Evolutionary conservation across 2,797 vertebrate species (phyloP).

Genomic region (Trachops cirrhosus): DNA sequence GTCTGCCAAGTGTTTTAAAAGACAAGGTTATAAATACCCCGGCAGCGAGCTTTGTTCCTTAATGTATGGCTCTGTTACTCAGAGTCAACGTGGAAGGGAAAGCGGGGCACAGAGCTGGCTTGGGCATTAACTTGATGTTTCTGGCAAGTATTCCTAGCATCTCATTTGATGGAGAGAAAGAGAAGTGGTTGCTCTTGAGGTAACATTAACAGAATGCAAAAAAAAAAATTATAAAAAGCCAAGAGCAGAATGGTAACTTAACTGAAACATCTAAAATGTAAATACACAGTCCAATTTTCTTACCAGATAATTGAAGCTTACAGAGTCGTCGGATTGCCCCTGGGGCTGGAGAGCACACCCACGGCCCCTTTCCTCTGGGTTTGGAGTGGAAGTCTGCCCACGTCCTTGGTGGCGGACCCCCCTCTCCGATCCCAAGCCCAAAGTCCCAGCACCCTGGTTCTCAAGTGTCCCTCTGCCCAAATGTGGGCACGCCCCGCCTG

Average conservation of each 20-base stretch:
- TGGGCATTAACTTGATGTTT: slow-evolving; percentile 70
- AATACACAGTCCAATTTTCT: slow-evolving; percentile 45
- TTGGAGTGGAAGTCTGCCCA: neutral
- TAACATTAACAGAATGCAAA: slow-evolving; percentile 31
- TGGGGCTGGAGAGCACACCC: neutral
- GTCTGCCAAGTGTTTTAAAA: slow-evolving; percentile 85
- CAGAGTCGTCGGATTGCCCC: neutral
- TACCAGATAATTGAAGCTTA: neutral
- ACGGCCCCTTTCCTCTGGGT: neutral
- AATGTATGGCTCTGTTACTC: slow-evolving; percentile 79
- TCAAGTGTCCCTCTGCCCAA: neutral
- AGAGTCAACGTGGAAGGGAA: slow-evolving; percentile 79
- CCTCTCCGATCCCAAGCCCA: neutral
- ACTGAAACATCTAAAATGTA: slow-evolving; percentile 43
- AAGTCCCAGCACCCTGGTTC: neutral
- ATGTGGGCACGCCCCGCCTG: neutral
- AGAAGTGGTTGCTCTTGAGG: slow-evolving; percentile 43
- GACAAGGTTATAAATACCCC: slow-evolving; percentile 85
- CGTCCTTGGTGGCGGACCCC: neutral
- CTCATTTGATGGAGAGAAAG: slow-evolving; percentile 32
- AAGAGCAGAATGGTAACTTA: slow-evolving; percentile 14
- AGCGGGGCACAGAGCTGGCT: slow-evolving; percentile 74
- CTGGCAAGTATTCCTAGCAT: slow-evolving; percentile 48
- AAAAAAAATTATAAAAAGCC: slow-evolving; percentile 37
- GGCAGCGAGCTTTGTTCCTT: slow-evolving; percentile 69